Percentiles rank a stretch among this genome's conserved stretches.
phyloP scores from a whole-genome alignment of 2,113 vertebrate species.

The Gymnobelideus leadbeateri region DNA sequence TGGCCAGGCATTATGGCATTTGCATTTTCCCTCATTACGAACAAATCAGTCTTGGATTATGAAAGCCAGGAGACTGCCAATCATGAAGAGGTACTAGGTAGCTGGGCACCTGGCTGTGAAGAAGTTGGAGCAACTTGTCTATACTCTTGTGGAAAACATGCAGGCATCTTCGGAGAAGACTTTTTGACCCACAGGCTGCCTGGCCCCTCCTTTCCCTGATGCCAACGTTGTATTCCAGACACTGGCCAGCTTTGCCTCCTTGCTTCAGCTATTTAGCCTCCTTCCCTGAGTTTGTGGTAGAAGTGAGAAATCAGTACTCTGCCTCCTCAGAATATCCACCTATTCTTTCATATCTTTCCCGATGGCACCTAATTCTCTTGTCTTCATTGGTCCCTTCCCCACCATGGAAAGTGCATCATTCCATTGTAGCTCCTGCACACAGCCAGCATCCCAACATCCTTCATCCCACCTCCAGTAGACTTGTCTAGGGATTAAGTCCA shows the following conservation, averaged over 20 bases:
- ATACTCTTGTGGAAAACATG: slow-evolving; percentile 85
- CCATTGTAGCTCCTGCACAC: not conserved
- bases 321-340: too few relatives aligned
- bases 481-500: too few relatives aligned
- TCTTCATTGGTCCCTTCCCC: slow-evolving; percentile 2
- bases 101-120: slow-evolving; percentile 84
- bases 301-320: too few relatives aligned
- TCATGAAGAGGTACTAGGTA: slow-evolving; percentile 92
- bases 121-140: slow-evolving; percentile 89
- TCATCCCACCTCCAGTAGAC: too few relatives aligned
- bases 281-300: too few relatives aligned
- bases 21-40: slow-evolving; percentile 95
- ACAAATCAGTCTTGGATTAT: slow-evolving; percentile 91
- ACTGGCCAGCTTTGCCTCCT: too few relatives aligned
- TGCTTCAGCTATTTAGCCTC: too few relatives aligned
- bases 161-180: too few relatives aligned
- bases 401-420: slow-evolving; percentile 3
- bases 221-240: too few relatives aligned
- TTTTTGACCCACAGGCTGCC: too few relatives aligned
- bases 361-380: not conserved
- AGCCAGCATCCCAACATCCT: not conserved
- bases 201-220: too few relatives aligned
- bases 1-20: slow-evolving; percentile 93
- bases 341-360: too few relatives aligned
- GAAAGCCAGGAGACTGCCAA: slow-evolving; percentile 88